Conservation (phyloP, 2,113 vertebrate genomes). For the Perognathus longimembris region DNA sequence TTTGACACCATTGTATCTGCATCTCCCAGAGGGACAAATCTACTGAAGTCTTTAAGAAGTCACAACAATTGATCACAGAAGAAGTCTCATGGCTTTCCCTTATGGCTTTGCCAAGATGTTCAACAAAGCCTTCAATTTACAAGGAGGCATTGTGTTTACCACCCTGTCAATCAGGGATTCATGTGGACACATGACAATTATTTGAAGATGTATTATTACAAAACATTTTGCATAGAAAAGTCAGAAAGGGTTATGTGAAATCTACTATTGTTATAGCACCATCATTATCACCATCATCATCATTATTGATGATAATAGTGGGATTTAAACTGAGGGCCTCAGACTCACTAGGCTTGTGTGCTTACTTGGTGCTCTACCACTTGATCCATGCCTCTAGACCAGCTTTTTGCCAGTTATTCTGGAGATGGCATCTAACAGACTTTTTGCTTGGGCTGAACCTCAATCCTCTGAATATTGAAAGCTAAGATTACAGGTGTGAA, state of each 20-base stretch:
- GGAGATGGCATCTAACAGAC: too few species aligned
- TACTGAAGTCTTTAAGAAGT: background rate
- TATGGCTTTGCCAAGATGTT: background rate
- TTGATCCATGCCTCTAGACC: too few species aligned
- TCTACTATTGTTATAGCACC: too few species aligned
- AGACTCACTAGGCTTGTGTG: too few species aligned
- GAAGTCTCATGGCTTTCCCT: background rate
- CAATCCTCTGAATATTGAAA: too few species aligned
- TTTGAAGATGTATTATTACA: background rate
- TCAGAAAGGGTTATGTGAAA: background rate
- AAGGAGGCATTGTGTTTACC: background rate
- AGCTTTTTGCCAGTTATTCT: too few species aligned
- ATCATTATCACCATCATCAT: too few species aligned
- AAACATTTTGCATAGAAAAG: conserved; percentile 7
- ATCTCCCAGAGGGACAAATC: background rate
- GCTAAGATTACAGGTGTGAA: too few species aligned
- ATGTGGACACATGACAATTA: background rate
- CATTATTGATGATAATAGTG: too few species aligned
- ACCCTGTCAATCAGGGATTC: background rate
- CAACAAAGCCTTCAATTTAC: background rate
- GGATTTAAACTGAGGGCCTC: background rate
- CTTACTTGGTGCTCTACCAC: too few species aligned
- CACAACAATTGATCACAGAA: background rate
- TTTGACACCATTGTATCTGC: background rate
- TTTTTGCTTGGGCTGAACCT: too few species aligned